Base-by-base conservation (phyloP, 2,888 invertebrate genomes). In the Nowickia ferox region DNA sequence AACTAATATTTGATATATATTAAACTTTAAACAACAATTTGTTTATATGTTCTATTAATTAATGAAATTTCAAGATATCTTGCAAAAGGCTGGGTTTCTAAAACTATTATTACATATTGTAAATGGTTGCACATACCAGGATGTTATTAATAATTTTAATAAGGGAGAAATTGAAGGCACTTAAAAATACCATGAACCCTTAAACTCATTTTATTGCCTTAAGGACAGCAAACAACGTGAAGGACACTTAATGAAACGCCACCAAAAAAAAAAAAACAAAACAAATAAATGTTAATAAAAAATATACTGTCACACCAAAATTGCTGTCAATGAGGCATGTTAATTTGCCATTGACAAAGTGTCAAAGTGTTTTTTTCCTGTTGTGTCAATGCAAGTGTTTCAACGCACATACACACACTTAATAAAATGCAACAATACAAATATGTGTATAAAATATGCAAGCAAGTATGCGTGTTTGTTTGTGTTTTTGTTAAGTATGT, bases 351-450 rank as follows among this genome's bases (percentile, higher is more conserved):
- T 88, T 87, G 86, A 87, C 87, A 88, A 87, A 87, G 87, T 88
- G 88, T 88, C 88, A 88, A 87, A 87, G 87, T 88, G 88, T 87
- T 88, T 88, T 87, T 87, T 87, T 88, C 87, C 87, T 87, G 87
- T 88, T 87, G 86, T 79, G 86, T 38, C 65, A 69, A 13, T 51
- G 75, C 51, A 40, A 53, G 46, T 48, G 63, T 22, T 22, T 65
- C 13, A 13, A 19, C 15, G 46, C 40, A 13, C 9, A 22, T 19
- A 40, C 10, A 48, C 68, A 38, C 55, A 57, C 48, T 59, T 30
- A 57, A 53, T 53, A 15, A 46, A 79, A 63, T 84, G 65, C 55
- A 84, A 78, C 68, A 69, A 53, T 72, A 40, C 38, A 44, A 61
- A 9, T 17, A 17, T 51, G 51, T 51, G n/a, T 17, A 61, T 9